Base-by-base conservation (phyloP, 2,113 vertebrate genomes). In the Nyctibius bracteatus region DNA sequence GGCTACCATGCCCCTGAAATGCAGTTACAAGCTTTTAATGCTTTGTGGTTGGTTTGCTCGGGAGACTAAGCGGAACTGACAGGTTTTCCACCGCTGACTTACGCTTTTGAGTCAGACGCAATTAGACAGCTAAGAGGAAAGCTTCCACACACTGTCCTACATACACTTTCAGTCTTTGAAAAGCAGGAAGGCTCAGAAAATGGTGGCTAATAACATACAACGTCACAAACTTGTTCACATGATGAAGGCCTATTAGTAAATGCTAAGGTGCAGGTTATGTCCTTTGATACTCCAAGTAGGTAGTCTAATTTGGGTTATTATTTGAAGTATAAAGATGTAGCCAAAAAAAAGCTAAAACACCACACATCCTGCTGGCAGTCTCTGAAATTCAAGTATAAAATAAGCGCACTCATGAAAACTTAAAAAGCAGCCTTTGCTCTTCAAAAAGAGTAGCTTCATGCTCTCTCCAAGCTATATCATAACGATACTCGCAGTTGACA, bases 101-200 rank as follows among this genome's bases (percentile, higher is more conserved):
- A 63, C 1, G 7, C 81, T 93, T 94, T 52, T 92, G 87, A 97
- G 94, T 71, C 89, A 94, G 79, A 94, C 94, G 61, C 63, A 85
- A 86, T 47, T 15, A 70, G 92, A 92, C 92, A 95, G 79, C 85
- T 82, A 58, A 63, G 84, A 75, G 78, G 71, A 88, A 83, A 90
- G 78, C 79, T 88, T 95, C 90, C 81, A 88, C 31, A 57, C 79
- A 86, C 72, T 94, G 87, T 86, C 72, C 81, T 91, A 96, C 70
- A 79, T 88, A 84, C 8, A 57, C 49, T 92, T 72, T 49, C 77
- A 94, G 86, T 73, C 52, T 79, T 61, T 67, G 52, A 52, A 93
- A 83, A 63, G 43, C 70, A 59, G 9, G 47, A 71, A 61, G 44
- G 46, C 46, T 81, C 52, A 84, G 78, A 59, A 79, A 63, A 91